Conservation (phyloP, 1,140 invertebrate species). For the Reticulitermes speratus region DNA sequence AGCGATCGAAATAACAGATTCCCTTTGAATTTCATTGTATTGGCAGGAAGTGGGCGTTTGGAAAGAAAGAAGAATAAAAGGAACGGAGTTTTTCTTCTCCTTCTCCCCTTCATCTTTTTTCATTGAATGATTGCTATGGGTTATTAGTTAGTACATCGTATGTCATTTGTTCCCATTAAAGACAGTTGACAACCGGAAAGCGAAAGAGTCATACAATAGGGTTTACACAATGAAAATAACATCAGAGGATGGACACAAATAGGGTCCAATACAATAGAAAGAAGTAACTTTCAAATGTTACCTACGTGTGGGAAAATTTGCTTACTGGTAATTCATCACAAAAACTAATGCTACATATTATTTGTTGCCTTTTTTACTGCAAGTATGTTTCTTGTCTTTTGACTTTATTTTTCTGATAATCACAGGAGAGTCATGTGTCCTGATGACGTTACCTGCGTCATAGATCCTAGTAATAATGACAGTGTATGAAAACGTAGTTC, state of each 20-base stretch:
- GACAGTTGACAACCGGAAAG: constrained; percentile 29
- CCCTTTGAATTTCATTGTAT: constrained; percentile 18
- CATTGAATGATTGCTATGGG: constrained; percentile 29
- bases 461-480: background rate
- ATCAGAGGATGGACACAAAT: constrained; percentile 16
- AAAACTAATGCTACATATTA: background rate
- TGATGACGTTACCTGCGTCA: background rate
- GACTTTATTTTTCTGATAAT: background rate
- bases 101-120: background rate
- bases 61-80: constrained; percentile 4
- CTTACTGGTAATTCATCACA: constrained; percentile 12
- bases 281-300: background rate
- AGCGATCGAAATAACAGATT: constrained; percentile 29
- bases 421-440: background rate
- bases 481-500: background rate
- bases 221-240: constrained; percentile 16
- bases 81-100: background rate
- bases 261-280: background rate
- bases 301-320: constrained; percentile 18
- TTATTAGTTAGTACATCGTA: constrained; percentile 29
- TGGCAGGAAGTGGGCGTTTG: constrained; percentile 26
- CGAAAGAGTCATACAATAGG: background rate
- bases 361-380: background rate
- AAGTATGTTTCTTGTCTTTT: background rate
- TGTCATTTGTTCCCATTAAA: constrained; percentile 29